phyloP scores from a whole-genome alignment of 2,797 vertebrate genomes.

The Amazonetta brasiliensis region DNA sequence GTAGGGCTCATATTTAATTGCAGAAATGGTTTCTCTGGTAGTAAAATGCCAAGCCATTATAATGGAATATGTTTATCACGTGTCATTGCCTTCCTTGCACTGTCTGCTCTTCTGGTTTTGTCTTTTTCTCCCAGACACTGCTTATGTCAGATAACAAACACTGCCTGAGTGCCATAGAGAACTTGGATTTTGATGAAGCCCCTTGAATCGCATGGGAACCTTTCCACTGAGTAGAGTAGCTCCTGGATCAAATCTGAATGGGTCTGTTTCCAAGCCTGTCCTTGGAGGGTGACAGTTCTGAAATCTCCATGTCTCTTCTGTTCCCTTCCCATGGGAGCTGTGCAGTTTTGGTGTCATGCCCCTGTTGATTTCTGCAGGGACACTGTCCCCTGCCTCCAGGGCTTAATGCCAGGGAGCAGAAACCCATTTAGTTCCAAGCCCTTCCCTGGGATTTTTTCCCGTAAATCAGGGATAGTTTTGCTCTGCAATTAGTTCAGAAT shows the following conservation, averaged over 20 bases:
- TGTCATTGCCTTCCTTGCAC: not conserved
- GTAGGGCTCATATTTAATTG: not conserved
- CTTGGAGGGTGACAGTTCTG: not conserved
- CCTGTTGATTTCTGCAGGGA: not conserved
- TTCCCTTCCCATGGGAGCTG: not conserved
- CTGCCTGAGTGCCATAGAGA: not conserved
- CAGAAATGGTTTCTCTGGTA: not conserved
- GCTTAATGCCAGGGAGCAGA: not conserved
- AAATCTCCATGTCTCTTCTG: not conserved
- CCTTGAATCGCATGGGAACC: not conserved
- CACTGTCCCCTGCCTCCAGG: not conserved
- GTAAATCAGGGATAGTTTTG: not conserved
- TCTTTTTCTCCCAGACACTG: not conserved
- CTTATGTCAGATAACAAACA: not conserved
- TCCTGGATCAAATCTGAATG: not conserved
- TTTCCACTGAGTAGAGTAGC: not conserved
- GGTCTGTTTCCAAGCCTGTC: not conserved
- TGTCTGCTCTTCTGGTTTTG: not conserved
- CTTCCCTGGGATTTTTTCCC: not conserved
- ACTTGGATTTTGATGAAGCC: not conserved
- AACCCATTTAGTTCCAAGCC: not conserved
- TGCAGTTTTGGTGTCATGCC: fast-evolving
- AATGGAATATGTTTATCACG: not conserved
- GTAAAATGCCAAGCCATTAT: not conserved
- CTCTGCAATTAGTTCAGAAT: not conserved